Conservation (phyloP, 2,797 vertebrate species). For the Spea hammondii region DNA sequence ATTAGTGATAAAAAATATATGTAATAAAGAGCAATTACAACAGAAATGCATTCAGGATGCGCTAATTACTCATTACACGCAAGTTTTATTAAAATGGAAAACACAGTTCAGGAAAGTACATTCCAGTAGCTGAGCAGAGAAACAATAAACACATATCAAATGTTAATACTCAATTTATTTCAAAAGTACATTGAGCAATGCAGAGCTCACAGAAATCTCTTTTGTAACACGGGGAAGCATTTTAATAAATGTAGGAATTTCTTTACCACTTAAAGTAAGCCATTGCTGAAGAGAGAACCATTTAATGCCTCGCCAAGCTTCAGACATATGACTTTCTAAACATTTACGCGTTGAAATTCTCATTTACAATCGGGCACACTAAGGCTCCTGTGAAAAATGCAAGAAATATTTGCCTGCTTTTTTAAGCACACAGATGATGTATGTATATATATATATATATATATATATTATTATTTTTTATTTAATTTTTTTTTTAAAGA, state of each 20-base stretch:
- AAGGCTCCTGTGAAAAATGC: neutral
- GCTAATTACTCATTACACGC: slow-evolving; percentile 34
- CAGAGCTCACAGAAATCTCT: slow-evolving; percentile 55
- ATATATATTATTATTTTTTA: too few relatives aligned
- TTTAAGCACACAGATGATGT: neutral
- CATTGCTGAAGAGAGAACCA: slow-evolving; percentile 40
- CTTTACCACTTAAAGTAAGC: slow-evolving; percentile 47
- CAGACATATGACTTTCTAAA: slow-evolving; percentile 35
- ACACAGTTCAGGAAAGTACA: slow-evolving; percentile 24
- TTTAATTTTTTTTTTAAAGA: too few relatives aligned
- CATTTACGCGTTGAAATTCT: slow-evolving; percentile 30
- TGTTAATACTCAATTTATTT: slow-evolving; percentile 42
- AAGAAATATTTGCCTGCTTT: neutral
- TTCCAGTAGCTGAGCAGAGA: slow-evolving; percentile 48
- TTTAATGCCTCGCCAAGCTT: slow-evolving; percentile 44
- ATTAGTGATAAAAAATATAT: slow-evolving; percentile 48
- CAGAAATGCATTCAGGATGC: slow-evolving; percentile 18
- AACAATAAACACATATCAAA: slow-evolving; percentile 53
- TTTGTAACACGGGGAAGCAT: slow-evolving; percentile 44
- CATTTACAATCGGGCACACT: slow-evolving; percentile 26
- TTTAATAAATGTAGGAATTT: slow-evolving; percentile 46
- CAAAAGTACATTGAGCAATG: slow-evolving; percentile 49
- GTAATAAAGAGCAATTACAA: slow-evolving; percentile 41
- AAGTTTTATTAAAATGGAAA: slow-evolving; percentile 38
- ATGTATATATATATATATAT: neutral